Evolutionary conservation across 2,113 vertebrate species (phyloP).

Genomic region (Leptobrachium leishanense): DNA sequence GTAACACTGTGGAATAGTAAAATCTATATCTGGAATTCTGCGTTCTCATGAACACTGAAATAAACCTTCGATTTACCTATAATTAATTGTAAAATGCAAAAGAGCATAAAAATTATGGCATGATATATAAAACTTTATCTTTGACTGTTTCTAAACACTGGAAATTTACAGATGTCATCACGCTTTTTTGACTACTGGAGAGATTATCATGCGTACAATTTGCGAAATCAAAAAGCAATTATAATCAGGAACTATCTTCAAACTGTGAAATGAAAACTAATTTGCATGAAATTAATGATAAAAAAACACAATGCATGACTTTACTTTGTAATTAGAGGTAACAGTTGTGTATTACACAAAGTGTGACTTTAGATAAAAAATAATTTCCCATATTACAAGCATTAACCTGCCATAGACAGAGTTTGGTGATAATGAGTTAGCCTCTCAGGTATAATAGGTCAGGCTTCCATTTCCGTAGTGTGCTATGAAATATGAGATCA

Average conservation of each 20-base stretch:
- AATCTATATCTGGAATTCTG: no score
- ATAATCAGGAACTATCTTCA: background rate
- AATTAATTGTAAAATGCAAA: no score
- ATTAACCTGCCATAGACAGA: background rate
- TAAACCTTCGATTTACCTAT: no score
- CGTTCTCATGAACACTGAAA: no score
- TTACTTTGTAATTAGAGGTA: background rate
- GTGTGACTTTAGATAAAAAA: background rate
- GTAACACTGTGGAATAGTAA: no score
- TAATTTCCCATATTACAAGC: background rate
- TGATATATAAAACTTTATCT: background rate
- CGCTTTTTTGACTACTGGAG: background rate
- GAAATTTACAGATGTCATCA: background rate
- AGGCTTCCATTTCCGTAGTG: no score
- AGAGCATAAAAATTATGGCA: background rate
- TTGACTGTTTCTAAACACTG: background rate
- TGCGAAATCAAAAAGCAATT: background rate
- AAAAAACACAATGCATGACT: constrained; percentile 1
- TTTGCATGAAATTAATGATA: background rate
- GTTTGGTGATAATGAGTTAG: no score
- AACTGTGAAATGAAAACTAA: background rate
- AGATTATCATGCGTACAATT: background rate
- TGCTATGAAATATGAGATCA: no score
- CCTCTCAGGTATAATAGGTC: no score
- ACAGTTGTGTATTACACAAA: background rate